Base-by-base conservation (phyloP, 1,140 invertebrate genomes). In the Streblospio benedicti region DNA sequence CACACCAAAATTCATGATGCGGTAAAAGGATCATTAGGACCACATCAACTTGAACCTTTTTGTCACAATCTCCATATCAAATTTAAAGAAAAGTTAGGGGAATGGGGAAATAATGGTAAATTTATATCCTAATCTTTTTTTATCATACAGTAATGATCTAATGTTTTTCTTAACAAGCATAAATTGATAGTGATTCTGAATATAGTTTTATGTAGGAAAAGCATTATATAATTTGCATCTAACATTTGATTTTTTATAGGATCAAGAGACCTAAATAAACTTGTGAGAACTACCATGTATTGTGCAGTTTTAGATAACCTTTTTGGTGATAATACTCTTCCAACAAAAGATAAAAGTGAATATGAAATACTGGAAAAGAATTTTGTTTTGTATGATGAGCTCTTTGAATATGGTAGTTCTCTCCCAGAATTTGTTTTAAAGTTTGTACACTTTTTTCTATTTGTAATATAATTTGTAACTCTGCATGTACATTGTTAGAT, bases 1-100 rank as follows among this genome's bases (percentile, higher is more conserved):
- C 72, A 74, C 57, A 69, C 68, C 9, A 66, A 64, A 32, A 63
- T 72, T 4, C 72, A 74, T 69, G 71, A 72, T 45, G 65, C 62
- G 47, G 63, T 74, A 4, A 74, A 74, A 59, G 68, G 71, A 27
- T 59, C 58, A 32, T 62, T 74, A 9, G 65, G 69, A 14, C 59
- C 67, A 2, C 60, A 56, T 1, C 63, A 64, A 1, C 65, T 73
- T 4, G 28, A 41, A 6, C 30, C 55, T 2, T 51, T 71, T 4
- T 64, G 47, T 25, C 27, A 61, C 9, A 61, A 62, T 14, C 60
- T 73, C 2, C 35, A 41, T 12, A 31, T 60, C 55, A 32, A 20
- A 59, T 58, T 58, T 50, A 18, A 18, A 27, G 23, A 50, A 35
- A 18, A 49, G 6, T 9, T 58, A 2, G 28, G 27, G 18, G 28